Conservation (phyloP, 1,140 invertebrate genomes). For the Lepidurus packardi region DNA sequence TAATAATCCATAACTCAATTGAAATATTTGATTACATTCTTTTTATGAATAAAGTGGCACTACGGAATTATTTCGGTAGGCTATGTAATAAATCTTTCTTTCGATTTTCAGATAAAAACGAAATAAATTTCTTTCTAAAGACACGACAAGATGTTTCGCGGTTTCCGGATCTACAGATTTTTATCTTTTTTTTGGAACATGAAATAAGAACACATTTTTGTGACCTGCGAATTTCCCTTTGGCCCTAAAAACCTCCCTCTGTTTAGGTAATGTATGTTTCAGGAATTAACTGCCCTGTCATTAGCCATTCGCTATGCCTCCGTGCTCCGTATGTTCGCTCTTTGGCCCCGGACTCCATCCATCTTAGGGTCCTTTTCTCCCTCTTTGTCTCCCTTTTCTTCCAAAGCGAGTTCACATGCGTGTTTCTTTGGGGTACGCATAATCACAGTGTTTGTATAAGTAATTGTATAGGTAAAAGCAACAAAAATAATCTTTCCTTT, state of each 20-base stretch:
- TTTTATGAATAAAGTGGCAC: no score
- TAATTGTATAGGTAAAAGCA: not conserved
- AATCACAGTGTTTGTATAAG: not conserved
- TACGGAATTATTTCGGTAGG: no score
- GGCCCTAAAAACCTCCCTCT: not conserved
- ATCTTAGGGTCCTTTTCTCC: not conserved
- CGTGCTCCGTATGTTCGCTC: not conserved
- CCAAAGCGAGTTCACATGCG: not conserved
- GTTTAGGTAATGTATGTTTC: not conserved
- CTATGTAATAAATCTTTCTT: no score
- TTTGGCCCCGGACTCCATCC: not conserved
- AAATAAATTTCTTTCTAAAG: no score
- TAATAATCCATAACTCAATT: no score
- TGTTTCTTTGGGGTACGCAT: not conserved
- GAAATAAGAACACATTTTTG: not conserved
- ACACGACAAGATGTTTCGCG: no score
- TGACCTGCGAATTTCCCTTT: not conserved
- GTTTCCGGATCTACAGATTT: no score
- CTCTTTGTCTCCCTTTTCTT: not conserved
- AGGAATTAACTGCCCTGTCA: conserved; percentile 9
- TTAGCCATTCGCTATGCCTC: conserved; percentile 9
- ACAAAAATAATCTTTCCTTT: not conserved
- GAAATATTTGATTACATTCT: no score
- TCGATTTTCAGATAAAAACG: no score
- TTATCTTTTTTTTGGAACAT: no score